Evolutionary conservation across 2,113 vertebrate species (phyloP).

Genomic region (Motacilla alba): DNA sequence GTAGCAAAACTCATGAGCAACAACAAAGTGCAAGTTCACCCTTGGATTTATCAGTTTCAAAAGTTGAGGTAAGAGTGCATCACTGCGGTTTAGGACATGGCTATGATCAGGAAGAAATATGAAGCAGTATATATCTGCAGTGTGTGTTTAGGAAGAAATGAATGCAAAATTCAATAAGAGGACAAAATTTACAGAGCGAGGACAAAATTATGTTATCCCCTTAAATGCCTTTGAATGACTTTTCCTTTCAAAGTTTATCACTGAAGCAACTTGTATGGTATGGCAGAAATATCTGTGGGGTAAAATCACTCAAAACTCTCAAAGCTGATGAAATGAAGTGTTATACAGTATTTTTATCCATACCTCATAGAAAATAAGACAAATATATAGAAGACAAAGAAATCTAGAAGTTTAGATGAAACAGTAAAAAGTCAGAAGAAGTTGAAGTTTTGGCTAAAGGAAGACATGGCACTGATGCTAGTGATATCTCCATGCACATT

Average conservation of each 20-base stretch:
- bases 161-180: neutral
- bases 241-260: slow-evolving; percentile 52
- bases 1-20: slow-evolving; percentile 72
- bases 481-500: neutral
- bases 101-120: neutral
- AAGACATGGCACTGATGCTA: neutral
- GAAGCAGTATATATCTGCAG: neutral
- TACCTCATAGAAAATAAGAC: neutral
- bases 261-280: slow-evolving; percentile 12
- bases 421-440: neutral
- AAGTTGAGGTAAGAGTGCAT: neutral
- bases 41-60: slow-evolving; percentile 34
- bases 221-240: neutral
- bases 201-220: neutral
- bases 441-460: neutral
- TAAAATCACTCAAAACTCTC: slow-evolving; percentile 36
- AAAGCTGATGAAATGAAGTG: slow-evolving; percentile 21
- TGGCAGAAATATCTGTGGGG: slow-evolving; percentile 35
- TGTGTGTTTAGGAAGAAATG: neutral
- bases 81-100: neutral
- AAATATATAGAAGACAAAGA: neutral
- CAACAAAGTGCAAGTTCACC: slow-evolving; percentile 71
- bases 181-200: neutral
- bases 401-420: neutral
- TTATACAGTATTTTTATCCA: slow-evolving; percentile 40